Evolutionary conservation across 2,888 invertebrate species (phyloP).

Genomic region (Platypus cylindrus): DNA sequence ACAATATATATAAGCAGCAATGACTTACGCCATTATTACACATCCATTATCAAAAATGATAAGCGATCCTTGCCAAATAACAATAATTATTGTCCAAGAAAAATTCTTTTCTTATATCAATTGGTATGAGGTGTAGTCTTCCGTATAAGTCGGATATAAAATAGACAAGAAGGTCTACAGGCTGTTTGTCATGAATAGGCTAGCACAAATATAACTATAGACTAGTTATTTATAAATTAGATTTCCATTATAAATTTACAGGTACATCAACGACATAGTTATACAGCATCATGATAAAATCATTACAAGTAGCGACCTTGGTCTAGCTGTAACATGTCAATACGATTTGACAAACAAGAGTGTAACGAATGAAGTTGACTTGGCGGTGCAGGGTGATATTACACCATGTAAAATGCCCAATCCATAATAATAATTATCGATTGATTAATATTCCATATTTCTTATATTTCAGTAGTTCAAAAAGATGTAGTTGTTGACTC

Average conservation of each 20-base stretch:
- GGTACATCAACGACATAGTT: slow-evolving; percentile 73
- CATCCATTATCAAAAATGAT: too few relatives aligned
- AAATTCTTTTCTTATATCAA: too few relatives aligned
- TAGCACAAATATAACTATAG: not conserved
- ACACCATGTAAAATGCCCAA: slow-evolving; percentile 20
- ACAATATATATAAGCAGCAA: too few relatives aligned
- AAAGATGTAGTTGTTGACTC: slow-evolving; percentile 81
- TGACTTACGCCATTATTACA: too few relatives aligned
- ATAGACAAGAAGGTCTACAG: too few relatives aligned
- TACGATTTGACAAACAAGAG: slow-evolving; percentile 91
- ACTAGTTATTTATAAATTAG: slow-evolving; percentile 1
- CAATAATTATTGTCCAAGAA: too few relatives aligned
- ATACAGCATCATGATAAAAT: slow-evolving; percentile 94
- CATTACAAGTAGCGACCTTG: slow-evolving; percentile 87
- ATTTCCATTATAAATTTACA: slow-evolving; percentile 16
- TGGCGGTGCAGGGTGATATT: slow-evolving; percentile 81
- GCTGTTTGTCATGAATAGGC: too few relatives aligned
- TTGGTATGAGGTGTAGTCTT: too few relatives aligned
- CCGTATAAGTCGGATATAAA: too few relatives aligned
- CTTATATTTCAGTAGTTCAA: not conserved
- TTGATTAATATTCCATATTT: not conserved
- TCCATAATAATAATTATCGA: not conserved
- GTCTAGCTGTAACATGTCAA: slow-evolving; percentile 85
- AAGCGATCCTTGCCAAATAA: too few relatives aligned
- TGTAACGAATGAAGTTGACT: slow-evolving; percentile 82